Evolutionary conservation across 2,888 invertebrate species (phyloP), one percentile per base, ranked within the genome.

Genomic region (Isoperla grammatica): DNA sequence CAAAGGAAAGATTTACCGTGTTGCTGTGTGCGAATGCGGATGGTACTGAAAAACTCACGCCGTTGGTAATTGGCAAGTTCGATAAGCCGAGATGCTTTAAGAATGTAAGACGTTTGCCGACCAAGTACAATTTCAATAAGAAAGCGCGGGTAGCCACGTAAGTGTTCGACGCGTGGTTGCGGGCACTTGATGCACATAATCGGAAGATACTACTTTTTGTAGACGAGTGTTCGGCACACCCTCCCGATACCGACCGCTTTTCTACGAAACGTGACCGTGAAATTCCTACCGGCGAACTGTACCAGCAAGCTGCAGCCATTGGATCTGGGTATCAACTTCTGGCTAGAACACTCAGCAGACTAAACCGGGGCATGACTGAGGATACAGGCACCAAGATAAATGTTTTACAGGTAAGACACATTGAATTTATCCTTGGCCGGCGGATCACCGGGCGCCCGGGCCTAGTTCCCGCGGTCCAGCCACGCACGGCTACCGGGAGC

Each of bases 1-100:
- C 64, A 1, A 70, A 69, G 61, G 66, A 69, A 42, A 60, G 67
- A 42, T 56, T 69, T 5, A 70, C 67, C 6, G 56, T 68, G 20
- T 61, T 69, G 22, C 58, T 56, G n/a, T n/a, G n/a, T n/a, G n/a
- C n/a, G n/a, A n/a, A n/a, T n/a, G n/a, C n/a, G n/a, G n/a, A n/a
- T n/a, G 56, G 59, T 37, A 45, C 48, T n/a, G 56, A 61, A 17
- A 61, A 61, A 20, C 59, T 53, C 9, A 29, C 35, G 19, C 49
- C 22, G 8, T 53, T 61, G n/a, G 56, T 59, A 15, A 43, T 59
- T 40, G 61, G 58, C 1, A 63, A 46, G 49, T 54, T 57, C 29
- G 42, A 58, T 46, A 48, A 61, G 15, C 35, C 46, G 46, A 13
- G 20, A 11, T 39, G 46, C 17, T 50, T 60, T 9, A 50, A 50